Conservation (phyloP, 2,797 vertebrate genomes). For the Scomberomorus guttatus region DNA sequence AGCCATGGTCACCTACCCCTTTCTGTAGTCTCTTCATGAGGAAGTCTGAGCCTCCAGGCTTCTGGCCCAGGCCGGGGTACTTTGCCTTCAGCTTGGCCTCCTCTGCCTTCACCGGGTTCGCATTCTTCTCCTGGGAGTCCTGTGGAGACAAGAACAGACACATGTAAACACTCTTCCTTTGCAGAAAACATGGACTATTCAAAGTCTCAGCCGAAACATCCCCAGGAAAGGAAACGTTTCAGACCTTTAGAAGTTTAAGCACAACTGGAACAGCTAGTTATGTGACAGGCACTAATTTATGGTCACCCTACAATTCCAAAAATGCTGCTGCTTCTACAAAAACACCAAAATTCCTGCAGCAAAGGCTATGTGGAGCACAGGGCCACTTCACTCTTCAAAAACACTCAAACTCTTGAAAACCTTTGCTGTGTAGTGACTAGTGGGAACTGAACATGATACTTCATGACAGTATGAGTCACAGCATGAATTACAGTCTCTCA, state of each 20-base stretch:
- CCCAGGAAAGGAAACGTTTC: not conserved
- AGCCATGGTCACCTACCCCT: constrained; percentile 84
- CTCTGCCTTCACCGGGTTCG: constrained; percentile 90
- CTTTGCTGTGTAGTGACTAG: constrained; percentile 20
- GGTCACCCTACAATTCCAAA: constrained; percentile 10
- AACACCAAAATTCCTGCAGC: constrained; percentile 10
- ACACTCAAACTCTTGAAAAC: not conserved
- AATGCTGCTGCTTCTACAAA: constrained; percentile 9
- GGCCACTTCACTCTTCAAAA: constrained; percentile 4
- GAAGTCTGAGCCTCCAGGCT: constrained; percentile 95
- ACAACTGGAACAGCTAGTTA: constrained; percentile 44
- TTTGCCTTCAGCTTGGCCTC: constrained; percentile 96
- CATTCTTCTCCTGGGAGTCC: constrained; percentile 94
- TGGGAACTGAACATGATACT: constrained; percentile 29
- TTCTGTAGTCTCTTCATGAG: constrained; percentile 98
- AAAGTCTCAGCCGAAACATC: not conserved
- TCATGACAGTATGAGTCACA: constrained; percentile 47
- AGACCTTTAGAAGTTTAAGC: not conserved
- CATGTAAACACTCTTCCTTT: constrained; percentile 14
- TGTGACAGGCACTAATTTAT: constrained; percentile 22
- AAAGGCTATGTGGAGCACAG: not conserved
- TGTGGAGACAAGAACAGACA: constrained; percentile 66
- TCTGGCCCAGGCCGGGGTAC: constrained; percentile 93
- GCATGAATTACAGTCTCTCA: constrained; percentile 46
- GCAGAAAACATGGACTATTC: constrained; percentile 8